Conservation (phyloP, 2,888 invertebrate genomes). For the Blera fallax region DNA sequence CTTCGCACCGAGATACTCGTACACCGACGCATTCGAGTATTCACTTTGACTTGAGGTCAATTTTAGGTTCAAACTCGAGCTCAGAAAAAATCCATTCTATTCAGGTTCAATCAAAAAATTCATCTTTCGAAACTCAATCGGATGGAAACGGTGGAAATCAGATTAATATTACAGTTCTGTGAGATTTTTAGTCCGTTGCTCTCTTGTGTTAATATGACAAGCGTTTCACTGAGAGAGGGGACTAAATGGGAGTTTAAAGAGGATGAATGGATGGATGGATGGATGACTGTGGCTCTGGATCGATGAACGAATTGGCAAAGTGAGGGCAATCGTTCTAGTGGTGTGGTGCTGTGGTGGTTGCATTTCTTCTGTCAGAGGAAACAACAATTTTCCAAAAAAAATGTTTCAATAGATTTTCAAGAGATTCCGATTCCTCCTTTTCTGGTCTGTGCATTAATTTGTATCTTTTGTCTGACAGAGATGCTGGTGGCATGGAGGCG, state of each 20-base stretch:
- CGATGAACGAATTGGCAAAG: conserved; percentile 4
- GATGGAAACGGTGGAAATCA: conserved; percentile 43
- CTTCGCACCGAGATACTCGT: background rate
- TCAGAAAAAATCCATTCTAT: conserved; percentile 28
- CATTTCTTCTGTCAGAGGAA: conserved; percentile 28
- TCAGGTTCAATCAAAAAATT: background rate
- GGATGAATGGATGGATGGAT: conserved; percentile 17
- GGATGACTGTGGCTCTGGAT: too few species aligned
- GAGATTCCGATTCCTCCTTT: background rate
- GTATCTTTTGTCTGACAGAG: conserved; percentile 18
- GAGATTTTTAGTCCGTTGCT: conserved; percentile 9
- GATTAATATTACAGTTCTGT: conserved; percentile 44
- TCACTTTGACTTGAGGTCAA: conserved; percentile 12
- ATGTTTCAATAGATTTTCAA: background rate
- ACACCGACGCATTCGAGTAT: background rate
- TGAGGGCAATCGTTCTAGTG: background rate
- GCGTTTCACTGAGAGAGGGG: conserved; percentile 24
- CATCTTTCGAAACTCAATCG: conserved; percentile 33
- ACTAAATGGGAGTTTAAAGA: conserved; percentile 24
- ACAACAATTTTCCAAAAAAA: conserved; percentile 35
- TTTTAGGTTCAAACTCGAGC: conserved; percentile 2
- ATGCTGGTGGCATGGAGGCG: conserved; percentile 20
- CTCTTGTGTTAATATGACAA: conserved; percentile 23
- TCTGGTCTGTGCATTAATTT: conserved; percentile 3
- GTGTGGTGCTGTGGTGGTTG: conserved; percentile 1